Evolutionary conservation across 2,888 invertebrate species (phyloP), one percentile per base, ranked within the genome.

Genomic region (Arrhopalites spinosus): DNA sequence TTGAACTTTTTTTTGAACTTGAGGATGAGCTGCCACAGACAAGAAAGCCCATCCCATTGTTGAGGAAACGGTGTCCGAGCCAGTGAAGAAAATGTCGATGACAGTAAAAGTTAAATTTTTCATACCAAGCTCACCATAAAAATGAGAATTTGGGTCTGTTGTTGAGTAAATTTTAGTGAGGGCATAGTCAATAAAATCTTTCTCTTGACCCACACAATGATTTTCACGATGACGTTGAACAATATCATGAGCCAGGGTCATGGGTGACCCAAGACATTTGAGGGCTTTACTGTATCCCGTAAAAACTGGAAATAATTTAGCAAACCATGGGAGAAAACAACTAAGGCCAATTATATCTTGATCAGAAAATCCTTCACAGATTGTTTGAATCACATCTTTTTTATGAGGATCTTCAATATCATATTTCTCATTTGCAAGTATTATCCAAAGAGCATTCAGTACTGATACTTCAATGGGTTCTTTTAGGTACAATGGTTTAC

Each of bases 131-230:
- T 78, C 72, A 64, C 76, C 74, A 69, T 77, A 82, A 75, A 82
- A 82, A 69, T 77, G 64, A 3, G 81, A 81, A 15, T 56, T 77
- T 29, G 74, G 75, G 53, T 78, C 79, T 25, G 64, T 78, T 0
- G 80, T 82, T 13, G 59, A 63, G 69, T 81, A 78, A 29, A 82
- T 81, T 77, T 79, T 80, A 11, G 80, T 80, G n/a, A 83, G 75
- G 56, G 81, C 79, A 29, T 77, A 75, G 63, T 83, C 83, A 76
- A 83, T 83, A 27, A 83, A 83, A 72, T 83, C 83, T 11, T 79
- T 73, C 47, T 80, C 80, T 15, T 81, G 76, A 13, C 79, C 82
- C 0, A 74, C 63, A n/a, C 74, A 74, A 63, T 81, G 78, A 8
- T 63, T 79, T 11, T 74, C 74, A 29, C 80, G 74, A 75, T 83